Evolutionary conservation across 2,888 invertebrate genomes (phyloP).

Genomic region (Stenchaetothrips biformis): DNA sequence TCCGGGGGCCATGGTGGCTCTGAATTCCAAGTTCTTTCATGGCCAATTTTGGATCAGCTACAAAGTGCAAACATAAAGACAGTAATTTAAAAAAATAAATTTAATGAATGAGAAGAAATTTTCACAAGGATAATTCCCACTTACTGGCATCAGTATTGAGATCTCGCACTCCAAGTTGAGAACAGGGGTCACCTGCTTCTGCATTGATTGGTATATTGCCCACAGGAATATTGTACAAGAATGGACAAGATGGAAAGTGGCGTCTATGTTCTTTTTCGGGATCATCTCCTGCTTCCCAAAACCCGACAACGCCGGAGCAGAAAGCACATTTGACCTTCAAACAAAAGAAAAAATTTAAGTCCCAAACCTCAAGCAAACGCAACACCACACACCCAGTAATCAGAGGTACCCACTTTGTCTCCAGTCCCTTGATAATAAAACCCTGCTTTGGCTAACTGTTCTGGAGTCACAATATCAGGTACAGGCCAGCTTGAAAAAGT

Average conservation of each 20-base stretch:
- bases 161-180: background rate
- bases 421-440: slow-evolving; percentile 73
- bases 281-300: slow-evolving; percentile 63
- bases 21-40: slow-evolving; percentile 57
- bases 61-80: background rate
- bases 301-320: slow-evolving; percentile 65
- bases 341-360: slow-evolving; percentile 30
- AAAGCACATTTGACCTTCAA: slow-evolving; percentile 70
- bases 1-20: slow-evolving; percentile 56
- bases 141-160: background rate
- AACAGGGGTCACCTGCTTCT: background rate
- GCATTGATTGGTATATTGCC: slow-evolving; percentile 57
- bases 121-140: background rate
- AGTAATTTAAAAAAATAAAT: background rate
- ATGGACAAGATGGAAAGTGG: slow-evolving; percentile 58
- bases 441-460: slow-evolving; percentile 72
- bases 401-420: slow-evolving; percentile 50
- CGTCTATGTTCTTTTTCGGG: slow-evolving; percentile 64
- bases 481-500: slow-evolving; percentile 73
- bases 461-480: slow-evolving; percentile 57
- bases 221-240: slow-evolving; percentile 57
- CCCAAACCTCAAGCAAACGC: background rate
- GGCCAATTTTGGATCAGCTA: slow-evolving; percentile 29
- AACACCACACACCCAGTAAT: slow-evolving; percentile 4
- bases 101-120: background rate